Base-by-base conservation (phyloP, 2,113 vertebrate species). In the Perca flavescens region DNA sequence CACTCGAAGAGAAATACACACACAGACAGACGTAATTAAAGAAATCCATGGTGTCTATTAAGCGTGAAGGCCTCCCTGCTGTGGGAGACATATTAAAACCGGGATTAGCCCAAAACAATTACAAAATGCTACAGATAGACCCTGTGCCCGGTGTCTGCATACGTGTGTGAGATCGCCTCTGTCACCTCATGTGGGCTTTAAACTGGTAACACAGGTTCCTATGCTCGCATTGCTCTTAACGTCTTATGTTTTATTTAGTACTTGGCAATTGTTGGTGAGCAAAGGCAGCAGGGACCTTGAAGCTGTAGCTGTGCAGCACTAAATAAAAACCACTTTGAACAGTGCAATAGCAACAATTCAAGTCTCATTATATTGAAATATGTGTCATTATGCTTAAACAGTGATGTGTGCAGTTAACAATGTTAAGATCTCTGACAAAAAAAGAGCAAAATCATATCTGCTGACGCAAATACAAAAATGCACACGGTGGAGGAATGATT, bases 91-190 rank as follows among this genome's bases (percentile, higher is more conserved):
- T 91, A 94, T 93, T 94, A 93, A 93, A 92, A 91, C 86, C 79
- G 68, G 88, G 88, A 93, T 93, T 91, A 91, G 84, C 80, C 88
- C 84, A 78, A 93, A 93, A 93, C 92, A 89, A 92, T 92, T 90
- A 90, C 77, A 90, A 85, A 86, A 88, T 79, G 87, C 84, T 72
- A 86, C 88, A 89, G 69, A 91, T 83, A 82, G 72, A 86, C 71
- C 72, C 54, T 22, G 7, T 25, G 46, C 56, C 60, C 40, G 22
- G 52, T 19, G 65, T 36, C 54, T 60, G 71, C 49, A 40, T 34
- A 72, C 7, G 47, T 74, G 61, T 54, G 69, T 21, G 52, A 58
- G 73, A 79, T 79, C 31, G 66, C 77, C 70, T 75, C 36, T 60
- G 75, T 71, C 79, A 40, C 86, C 74, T 86, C 58, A 46, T 79